Evolutionary conservation across 2,888 invertebrate species (phyloP), one percentile per base, ranked within the genome.

Genomic region (Dynastes grantii): DNA sequence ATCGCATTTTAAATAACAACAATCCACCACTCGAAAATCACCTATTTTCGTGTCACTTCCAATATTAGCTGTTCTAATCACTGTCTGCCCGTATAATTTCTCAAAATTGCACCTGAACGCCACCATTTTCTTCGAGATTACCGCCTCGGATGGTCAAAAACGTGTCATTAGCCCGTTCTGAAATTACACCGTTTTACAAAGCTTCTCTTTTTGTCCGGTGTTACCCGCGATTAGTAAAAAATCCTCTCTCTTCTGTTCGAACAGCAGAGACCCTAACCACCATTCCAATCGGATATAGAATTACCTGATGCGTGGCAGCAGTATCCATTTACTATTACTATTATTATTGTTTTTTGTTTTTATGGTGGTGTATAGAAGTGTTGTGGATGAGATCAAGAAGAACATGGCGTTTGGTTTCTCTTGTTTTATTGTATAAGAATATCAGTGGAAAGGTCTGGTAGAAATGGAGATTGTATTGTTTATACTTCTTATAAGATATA

Each of bases 11-110:
- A 45, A 55, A 55, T 55, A 55, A 55, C 55, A 55, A 13, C 6
- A n/a, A 55, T 55, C n/a, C 22, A 11, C 45, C 1, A 11, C 4
- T 22, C n/a, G 6, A 13, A 55, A 22, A 55, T 55, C 55, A 22
- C 55, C 22, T 55, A 55, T 55, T 55, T 13, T n/a, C 55, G 8
- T 55, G 55, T 55, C 55, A 55, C 22, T 55, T 55, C 58, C 61
- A 61, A 73, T 76, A 55, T 67, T 79, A 79, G 78, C 78, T 79
- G 77, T 80, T 79, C 67, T 71, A 76, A 64, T 65, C 76, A 67
- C 71, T 76, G n/a, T 6, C 37, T 3, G 22, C 22, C 73, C 55
- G 45, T n/a, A 71, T 65, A 65, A 65, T 65, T 73, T 51, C 11
- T 32, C 40, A 55, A 58, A 58, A 51, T 32, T 55, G 53, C 55